A percentile compares a stretch with the other conserved stretches of the same genome.
Conservation (phyloP, 2,113 vertebrate genomes). For the Melanostigma gelatinosum region DNA sequence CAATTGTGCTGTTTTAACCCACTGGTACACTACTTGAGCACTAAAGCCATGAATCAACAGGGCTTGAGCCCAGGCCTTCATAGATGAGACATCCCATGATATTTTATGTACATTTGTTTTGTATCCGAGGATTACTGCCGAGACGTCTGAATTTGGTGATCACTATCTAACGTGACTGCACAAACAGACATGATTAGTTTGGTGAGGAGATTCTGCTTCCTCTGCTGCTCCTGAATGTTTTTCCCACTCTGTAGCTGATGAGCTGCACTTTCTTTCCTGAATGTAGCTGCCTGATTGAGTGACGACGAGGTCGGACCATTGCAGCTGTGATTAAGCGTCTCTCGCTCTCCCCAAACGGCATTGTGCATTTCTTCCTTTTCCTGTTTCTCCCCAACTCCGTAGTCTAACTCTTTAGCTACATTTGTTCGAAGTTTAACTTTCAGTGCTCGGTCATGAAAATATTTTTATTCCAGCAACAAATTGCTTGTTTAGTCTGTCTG, state of each 20-base stretch:
- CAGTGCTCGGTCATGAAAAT: too few species aligned
- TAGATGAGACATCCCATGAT: neutral
- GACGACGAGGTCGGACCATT: slow-evolving; percentile 17
- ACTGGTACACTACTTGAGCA: neutral
- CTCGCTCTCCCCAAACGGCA: slow-evolving; percentile 35
- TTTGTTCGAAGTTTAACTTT: neutral
- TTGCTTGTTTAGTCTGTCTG: neutral
- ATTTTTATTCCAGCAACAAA: too few species aligned
- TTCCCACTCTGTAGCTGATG: slow-evolving; percentile 13
- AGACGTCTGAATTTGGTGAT: neutral
- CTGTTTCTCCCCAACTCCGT: slow-evolving; percentile 35
- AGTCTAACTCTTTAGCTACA: neutral
- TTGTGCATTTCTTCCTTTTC: slow-evolving; percentile 65
- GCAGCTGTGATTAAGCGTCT: slow-evolving; percentile 50
- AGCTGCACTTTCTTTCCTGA: slow-evolving; percentile 35
- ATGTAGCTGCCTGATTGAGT: slow-evolving; percentile 45
- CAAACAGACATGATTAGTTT: neutral
- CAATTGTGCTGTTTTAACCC: slow-evolving; percentile 15
- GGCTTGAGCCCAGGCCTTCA: neutral
- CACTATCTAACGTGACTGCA: neutral
- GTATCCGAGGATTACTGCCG: neutral
- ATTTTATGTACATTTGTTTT: neutral
- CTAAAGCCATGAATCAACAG: slow-evolving; percentile 4
- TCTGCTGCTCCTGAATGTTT: slow-evolving; percentile 18
- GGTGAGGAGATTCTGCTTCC: neutral